Base-by-base conservation (phyloP, 2,888 invertebrate genomes). In the Trisateles emortualis region DNA sequence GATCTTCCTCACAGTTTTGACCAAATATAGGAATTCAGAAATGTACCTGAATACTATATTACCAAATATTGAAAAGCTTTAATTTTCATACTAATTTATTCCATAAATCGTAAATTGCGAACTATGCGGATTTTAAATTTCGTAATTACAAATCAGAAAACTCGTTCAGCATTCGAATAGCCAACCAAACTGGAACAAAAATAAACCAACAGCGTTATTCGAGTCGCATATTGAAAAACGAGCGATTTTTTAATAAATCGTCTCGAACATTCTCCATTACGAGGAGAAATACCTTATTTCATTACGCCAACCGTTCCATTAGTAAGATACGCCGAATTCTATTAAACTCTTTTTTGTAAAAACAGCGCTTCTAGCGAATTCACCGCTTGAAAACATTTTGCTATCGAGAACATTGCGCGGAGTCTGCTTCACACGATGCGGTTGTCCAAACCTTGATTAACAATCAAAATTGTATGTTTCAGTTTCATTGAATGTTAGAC, bases 271-370 rank as follows among this genome's bases (percentile, higher is more conserved):
- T 79, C 79, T 73, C 81, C 83, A 84, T 84, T 86, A 86, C 82
- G 79, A 72, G 78, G 77, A 83, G 79, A 85, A 87, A 87, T 79
- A 86, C 85, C 86, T 90, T 88, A 90, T 90, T 91, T 90, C 90
- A 90, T 91, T 91, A 90, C 79, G 78, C 76, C 80, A 80, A 80
- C 75, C 81, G 78, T 86, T 88, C 90, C 90, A 90, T 91, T 91
- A 90, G 88, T 84, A 81, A 89, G 90, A 89, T 89, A 90, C 86
- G 88, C 79, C 81, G 81, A 86, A 89, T 89, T 89, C 88, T 88
- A 89, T 90, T 88, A 90, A 85, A 83, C 81, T 83, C 81, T 82
- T 82, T 83, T 84, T 80, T 68, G 75, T 66, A 68, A 78, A 83
- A 82, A 76, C 78, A 84, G 80, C 84, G 82, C 78, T 84, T 80